These are phyloP conservation scores for Lophochroa leadbeateri DNA, from an alignment of 2,113 vertebrate genomes.

Conservation along the genomic window DNA sequence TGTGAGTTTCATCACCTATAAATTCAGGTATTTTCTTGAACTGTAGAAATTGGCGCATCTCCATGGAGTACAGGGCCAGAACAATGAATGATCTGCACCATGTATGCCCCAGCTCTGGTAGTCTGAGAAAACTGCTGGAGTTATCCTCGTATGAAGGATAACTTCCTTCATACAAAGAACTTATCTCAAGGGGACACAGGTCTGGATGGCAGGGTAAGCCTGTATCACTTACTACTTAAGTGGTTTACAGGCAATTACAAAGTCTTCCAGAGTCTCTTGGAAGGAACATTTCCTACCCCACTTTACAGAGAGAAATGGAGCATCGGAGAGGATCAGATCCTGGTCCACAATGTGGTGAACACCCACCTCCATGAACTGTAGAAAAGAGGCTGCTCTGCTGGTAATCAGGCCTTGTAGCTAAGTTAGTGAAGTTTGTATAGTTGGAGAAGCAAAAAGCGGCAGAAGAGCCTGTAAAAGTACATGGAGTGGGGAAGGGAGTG, in stretches of 20 bases:
- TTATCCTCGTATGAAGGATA: not conserved
- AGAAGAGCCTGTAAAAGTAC: not conserved
- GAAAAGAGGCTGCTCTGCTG: not conserved
- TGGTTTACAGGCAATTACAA: not conserved
- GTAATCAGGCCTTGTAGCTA: not conserved
- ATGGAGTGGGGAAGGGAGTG: not conserved
- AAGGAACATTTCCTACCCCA: not conserved
- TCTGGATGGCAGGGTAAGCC: not conserved
- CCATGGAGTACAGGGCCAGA: not conserved
- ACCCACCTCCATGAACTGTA: too few relatives aligned
- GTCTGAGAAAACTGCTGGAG: not conserved
- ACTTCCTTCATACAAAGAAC: not conserved
- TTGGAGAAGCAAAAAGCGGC: not conserved
- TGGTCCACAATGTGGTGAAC: not conserved
- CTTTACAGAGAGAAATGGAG: not conserved
- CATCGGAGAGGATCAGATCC: not conserved
- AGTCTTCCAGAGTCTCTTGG: not conserved
- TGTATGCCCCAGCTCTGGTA: fast-evolving
- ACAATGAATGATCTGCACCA: not conserved
- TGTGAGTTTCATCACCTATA: not conserved
- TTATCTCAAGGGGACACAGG: not conserved
- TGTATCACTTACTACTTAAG: not conserved
- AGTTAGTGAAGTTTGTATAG: not conserved
- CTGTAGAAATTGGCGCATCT: not conserved
- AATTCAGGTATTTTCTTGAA: not conserved